phyloP scores from a whole-genome alignment of 2,888 invertebrate species.

The Synergus laeviventris region DNA sequence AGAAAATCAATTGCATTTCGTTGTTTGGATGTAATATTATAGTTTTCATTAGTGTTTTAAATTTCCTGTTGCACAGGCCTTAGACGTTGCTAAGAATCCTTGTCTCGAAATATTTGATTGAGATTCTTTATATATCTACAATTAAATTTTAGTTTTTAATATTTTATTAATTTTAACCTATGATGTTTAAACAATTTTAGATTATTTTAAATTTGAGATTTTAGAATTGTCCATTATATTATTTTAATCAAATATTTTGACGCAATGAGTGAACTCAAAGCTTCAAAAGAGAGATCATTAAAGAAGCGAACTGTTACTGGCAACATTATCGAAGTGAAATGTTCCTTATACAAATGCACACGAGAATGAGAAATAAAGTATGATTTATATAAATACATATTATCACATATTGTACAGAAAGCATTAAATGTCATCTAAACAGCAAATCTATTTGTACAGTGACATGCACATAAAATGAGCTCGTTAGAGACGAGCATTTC shows the following conservation, averaged over 20 bases:
- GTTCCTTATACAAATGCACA: slow-evolving; percentile 68
- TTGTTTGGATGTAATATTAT: slow-evolving; percentile 18
- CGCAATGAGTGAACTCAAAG: not conserved
- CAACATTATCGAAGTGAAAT: slow-evolving; percentile 58
- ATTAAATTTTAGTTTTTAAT: not conserved
- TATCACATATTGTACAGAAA: slow-evolving; percentile 54
- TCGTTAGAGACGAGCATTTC: not conserved
- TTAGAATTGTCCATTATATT: not conserved
- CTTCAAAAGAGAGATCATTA: slow-evolving; percentile 14
- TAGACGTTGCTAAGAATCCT: slow-evolving; percentile 10
- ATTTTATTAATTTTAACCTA: not conserved
- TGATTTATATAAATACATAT: slow-evolving; percentile 58
- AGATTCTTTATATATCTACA: slow-evolving; percentile 1
- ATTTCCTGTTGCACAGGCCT: slow-evolving; percentile 32
- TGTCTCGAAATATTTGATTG: not conserved
- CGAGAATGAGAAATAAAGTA: slow-evolving; percentile 60
- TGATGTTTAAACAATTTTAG: not conserved
- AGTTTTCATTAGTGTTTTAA: slow-evolving; percentile 18
- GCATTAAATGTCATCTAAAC: slow-evolving; percentile 48
- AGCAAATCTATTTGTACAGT: slow-evolving; percentile 39
- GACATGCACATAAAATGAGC: slow-evolving; percentile 29
- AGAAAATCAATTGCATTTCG: slow-evolving; percentile 20
- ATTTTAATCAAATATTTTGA: slow-evolving; percentile 12
- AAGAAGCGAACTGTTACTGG: slow-evolving; percentile 48
- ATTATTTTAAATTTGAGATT: slow-evolving; percentile 5